A percentile compares a stretch with the other conserved stretches of the same genome.
phyloP scores from a whole-genome alignment of 2,888 invertebrate genomes.

The Drosophila macrospina region DNA sequence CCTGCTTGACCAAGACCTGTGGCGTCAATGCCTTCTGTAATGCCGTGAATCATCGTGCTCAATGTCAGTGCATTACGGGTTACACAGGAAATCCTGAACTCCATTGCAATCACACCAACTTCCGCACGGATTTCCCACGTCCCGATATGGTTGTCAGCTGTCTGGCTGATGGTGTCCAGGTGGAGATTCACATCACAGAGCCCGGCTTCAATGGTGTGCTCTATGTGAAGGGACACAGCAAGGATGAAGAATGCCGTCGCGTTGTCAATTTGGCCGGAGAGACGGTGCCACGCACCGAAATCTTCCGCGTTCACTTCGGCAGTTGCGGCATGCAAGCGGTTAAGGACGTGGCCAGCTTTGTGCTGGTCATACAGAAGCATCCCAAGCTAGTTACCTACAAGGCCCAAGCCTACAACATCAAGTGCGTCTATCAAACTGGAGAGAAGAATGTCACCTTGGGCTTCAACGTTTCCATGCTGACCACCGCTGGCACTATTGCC shows the following conservation, averaged over 20 bases:
- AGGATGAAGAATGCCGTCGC: conserved; percentile 94
- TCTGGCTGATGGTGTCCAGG: conserved; percentile 95
- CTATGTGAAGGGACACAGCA: conserved; percentile 97
- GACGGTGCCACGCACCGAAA: conserved; percentile 88
- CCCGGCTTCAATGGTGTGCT: conserved; percentile 94
- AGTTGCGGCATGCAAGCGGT: conserved; percentile 96
- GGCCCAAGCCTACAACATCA: conserved; percentile 98
- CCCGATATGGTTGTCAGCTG: conserved; percentile 96
- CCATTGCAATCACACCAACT: conserved; percentile 88
- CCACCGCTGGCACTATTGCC: conserved; percentile 97
- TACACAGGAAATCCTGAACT: conserved; percentile 91
- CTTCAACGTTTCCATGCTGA: conserved; percentile 97
- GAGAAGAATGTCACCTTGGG: conserved; percentile 96
- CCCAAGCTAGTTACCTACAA: conserved; percentile 97
- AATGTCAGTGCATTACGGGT: conserved; percentile 92
- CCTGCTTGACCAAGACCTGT: conserved; percentile 91
- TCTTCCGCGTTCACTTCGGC: conserved; percentile 95
- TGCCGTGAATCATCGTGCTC: conserved; percentile 90
- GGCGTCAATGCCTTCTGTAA: conserved; percentile 92
- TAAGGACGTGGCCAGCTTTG: conserved; percentile 96
- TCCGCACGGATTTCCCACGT: conserved; percentile 93
- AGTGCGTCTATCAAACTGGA: conserved; percentile 97
- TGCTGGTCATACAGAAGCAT: conserved; percentile 98
- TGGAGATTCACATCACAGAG: conserved; percentile 90
- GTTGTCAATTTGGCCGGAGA: conserved; percentile 92